These are phyloP conservation scores for Oscheius sp. DNA, from an alignment of 1,140 invertebrate species.

Conservation along the genomic window DNA sequence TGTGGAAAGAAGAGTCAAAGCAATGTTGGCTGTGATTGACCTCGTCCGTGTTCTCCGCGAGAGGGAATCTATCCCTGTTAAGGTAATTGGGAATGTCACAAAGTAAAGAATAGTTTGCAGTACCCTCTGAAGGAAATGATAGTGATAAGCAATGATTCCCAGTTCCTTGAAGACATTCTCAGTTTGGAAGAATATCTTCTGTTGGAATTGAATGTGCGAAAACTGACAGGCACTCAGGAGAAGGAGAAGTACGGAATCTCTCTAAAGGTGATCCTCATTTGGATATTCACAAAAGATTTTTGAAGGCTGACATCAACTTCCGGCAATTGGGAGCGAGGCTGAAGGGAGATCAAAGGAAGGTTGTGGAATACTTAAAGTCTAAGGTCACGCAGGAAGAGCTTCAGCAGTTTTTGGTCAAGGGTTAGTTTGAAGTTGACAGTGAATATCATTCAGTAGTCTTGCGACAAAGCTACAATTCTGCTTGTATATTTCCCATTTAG, in stretches of 20 bases:
- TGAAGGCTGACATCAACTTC: conserved; percentile 85
- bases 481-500: conserved; percentile 10
- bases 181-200: conserved; percentile 79
- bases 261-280: no score
- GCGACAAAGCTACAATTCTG: background rate
- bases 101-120: no score
- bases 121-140: conserved; percentile 93
- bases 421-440: conserved; percentile 66
- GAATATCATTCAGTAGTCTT: background rate
- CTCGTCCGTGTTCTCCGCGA: conserved; percentile 86
- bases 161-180: conserved; percentile 77
- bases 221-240: conserved; percentile 81
- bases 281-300: no score
- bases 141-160: conserved; percentile 80
- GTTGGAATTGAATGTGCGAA: conserved; percentile 84
- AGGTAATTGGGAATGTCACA: no score
- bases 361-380: conserved; percentile 76
- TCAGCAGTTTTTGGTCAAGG: conserved; percentile 73
- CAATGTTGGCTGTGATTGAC: conserved; percentile 93
- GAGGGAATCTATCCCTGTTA: conserved; percentile 85
- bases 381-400: conserved; percentile 76
- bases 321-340: conserved; percentile 78
- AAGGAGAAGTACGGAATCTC: conserved; percentile 88
- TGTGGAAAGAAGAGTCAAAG: conserved; percentile 82
- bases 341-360: conserved; percentile 83